Conservation (phyloP, 2,888 invertebrate species). For the Oxyteleia sp. region DNA sequence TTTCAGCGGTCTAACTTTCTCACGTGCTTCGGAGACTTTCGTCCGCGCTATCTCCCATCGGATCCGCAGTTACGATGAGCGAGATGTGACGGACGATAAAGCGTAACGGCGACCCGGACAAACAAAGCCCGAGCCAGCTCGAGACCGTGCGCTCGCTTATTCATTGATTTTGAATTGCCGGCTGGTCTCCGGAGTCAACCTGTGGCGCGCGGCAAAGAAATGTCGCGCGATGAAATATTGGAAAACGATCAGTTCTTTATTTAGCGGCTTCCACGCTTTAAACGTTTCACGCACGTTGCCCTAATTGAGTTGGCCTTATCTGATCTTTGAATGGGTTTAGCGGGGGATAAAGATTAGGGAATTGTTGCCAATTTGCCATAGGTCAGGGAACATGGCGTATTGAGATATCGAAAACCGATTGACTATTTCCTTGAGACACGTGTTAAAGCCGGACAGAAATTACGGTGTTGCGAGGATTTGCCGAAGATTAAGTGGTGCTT, state of each 20-base stretch:
- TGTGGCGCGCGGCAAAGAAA: conserved; percentile 72
- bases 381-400: background rate
- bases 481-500: too few species aligned
- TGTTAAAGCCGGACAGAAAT: background rate
- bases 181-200: conserved; percentile 74
- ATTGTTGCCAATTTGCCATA: background rate
- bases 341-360: background rate
- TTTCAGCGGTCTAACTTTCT: conserved; percentile 86
- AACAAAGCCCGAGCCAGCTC: conserved; percentile 49
- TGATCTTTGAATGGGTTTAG: conserved; percentile 5
- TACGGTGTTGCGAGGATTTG: too few species aligned
- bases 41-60: too few species aligned
- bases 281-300: conserved; percentile 36
- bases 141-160: conserved; percentile 75
- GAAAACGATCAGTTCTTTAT: conserved; percentile 66
- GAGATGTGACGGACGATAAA: conserved; percentile 60
- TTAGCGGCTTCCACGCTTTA: conserved; percentile 37
- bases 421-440: background rate
- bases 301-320: conserved; percentile 34
- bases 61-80: too few species aligned
- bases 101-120: conserved; percentile 49
- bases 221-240: conserved; percentile 56
- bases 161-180: conserved; percentile 79
- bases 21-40: too few species aligned
- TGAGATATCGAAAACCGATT: conserved; percentile 1